Base-by-base conservation (phyloP, 2,888 invertebrate genomes). In the Drosophila parthenogenetica region DNA sequence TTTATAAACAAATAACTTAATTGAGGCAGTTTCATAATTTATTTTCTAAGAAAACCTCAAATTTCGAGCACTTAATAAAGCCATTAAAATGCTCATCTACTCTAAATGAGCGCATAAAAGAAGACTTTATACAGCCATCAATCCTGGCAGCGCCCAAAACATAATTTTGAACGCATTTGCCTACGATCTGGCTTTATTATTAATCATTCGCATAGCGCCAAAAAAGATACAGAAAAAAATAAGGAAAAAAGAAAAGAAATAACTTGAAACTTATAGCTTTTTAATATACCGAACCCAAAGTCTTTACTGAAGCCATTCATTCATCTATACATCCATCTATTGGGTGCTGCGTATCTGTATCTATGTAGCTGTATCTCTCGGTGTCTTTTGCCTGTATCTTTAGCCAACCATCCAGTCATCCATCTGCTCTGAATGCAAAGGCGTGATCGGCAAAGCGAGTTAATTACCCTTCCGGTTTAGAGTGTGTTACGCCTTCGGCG, bases 381-480 rank as follows among this genome's bases (percentile, higher is more conserved):
- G 29, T 29, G 29, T 29, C 29, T 29, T 29, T 7, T 32, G 32
- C 32, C 51, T 25, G 22, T 22, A 37, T 57, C 35, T 39, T 35
- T n/a, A 43, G 32, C 40, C 43, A 43, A 32, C 66, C 45, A 77
- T 53, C 43, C 50, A 66, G 59, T 49, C 62, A 75, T 65, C 73
- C 62, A 54, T 73, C 59, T 71, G 85, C 77, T 82, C 73, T 72
- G 84, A 86, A 87, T 87, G 84, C 81, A 87, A 86, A 87, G 89
- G 90, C 89, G 90, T 89, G 90, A 90, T 90, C 83, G 80, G 89
- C 90, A 89, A 90, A 83, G 87, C 89, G 87, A 91, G 90, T 90
- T 90, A 90, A 90, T 90, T 90, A 91, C 91, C 90, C 90, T 90
- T 90, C 90, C 91, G 90, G 90, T 90, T 79, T 82, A 87, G 86